Conservation (phyloP, 2,797 vertebrate genomes). For the Lutjanus argentimaculatus region DNA sequence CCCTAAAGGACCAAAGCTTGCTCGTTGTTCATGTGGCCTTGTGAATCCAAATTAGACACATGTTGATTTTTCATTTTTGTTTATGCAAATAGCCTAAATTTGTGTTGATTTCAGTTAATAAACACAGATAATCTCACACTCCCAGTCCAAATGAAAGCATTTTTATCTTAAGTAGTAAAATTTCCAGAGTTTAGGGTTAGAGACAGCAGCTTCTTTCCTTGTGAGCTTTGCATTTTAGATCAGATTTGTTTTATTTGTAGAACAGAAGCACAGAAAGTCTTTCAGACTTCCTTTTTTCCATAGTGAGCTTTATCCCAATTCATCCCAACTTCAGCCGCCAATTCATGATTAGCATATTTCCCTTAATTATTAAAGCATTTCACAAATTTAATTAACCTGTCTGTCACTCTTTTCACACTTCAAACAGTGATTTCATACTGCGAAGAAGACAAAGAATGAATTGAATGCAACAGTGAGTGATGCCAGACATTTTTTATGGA, state of each 20-base stretch:
- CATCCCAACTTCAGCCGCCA: slow-evolving; percentile 36
- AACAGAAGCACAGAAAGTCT: not conserved
- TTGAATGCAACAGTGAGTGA: slow-evolving; percentile 60
- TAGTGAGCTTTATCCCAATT: not conserved
- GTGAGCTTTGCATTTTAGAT: not conserved
- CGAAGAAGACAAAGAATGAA: slow-evolving; percentile 62
- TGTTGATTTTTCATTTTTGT: not conserved
- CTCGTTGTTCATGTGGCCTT: not conserved
- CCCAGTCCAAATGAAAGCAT: not conserved
- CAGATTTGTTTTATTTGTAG: not conserved
- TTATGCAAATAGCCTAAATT: not conserved
- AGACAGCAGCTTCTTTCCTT: not conserved
- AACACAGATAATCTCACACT: not conserved
- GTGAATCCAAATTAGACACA: not conserved
- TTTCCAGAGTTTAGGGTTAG: not conserved
- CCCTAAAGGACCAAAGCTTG: not conserved
- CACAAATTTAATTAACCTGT: slow-evolving; percentile 71
- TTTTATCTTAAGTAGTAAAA: not conserved
- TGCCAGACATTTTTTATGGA: slow-evolving; percentile 58
- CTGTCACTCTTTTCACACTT: slow-evolving; percentile 62
- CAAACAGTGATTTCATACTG: slow-evolving; percentile 61
- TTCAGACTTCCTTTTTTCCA: slow-evolving; percentile 25
- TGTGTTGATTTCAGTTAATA: not conserved
- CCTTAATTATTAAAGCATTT: slow-evolving; percentile 66
- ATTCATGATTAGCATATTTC: slow-evolving; percentile 61